Conservation (phyloP, 2,888 invertebrate species). For the Oasisia sp. region DNA sequence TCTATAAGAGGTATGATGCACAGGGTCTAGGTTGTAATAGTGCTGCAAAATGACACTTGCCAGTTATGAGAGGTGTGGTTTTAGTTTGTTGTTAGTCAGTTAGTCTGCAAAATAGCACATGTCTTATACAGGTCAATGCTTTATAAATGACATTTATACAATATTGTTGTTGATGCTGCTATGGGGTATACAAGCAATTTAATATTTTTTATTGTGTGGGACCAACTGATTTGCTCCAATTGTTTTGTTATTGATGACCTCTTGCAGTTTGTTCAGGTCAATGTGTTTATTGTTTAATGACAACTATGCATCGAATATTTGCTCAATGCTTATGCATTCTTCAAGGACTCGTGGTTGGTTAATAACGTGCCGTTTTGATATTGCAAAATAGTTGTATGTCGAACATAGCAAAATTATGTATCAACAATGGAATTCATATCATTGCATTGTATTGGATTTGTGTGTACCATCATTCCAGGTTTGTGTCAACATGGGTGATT, state of each 20-base stretch:
- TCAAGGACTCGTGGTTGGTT: not conserved
- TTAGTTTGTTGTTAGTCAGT: no score
- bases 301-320: not conserved
- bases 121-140: not conserved
- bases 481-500: not conserved
- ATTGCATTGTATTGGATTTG: not conserved
- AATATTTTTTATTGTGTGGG: not conserved
- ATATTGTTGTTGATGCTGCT: not conserved
- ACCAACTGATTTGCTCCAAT: not conserved
- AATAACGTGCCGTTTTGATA: slow-evolving; percentile 17
- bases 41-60: no score
- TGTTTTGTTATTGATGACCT: not conserved
- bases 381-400: not conserved
- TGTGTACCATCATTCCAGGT: not conserved
- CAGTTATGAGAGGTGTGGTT: no score
- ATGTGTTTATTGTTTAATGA: not conserved
- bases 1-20: no score
- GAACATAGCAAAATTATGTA: not conserved
- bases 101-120: not conserved
- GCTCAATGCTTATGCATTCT: not conserved
- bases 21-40: no score
- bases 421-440: not conserved
- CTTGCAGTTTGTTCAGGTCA: not conserved
- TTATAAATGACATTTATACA: not conserved
- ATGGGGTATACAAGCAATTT: not conserved